Evolutionary conservation across 2,113 vertebrate species (phyloP), one percentile per base, ranked within the genome.

Genomic region (Cairina moschata): DNA sequence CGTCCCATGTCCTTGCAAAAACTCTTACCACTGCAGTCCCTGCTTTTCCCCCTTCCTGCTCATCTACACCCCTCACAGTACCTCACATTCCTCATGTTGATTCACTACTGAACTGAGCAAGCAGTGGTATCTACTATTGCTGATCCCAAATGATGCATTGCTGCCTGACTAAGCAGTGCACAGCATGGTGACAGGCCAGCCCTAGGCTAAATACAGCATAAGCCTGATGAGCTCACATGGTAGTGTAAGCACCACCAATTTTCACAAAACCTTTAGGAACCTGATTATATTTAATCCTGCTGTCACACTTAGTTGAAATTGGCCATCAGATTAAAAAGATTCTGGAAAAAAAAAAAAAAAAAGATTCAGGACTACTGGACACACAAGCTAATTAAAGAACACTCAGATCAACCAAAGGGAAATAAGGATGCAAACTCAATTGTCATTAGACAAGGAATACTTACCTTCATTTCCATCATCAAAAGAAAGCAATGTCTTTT

Each of bases 121-220:
- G 31, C 9, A 12, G 5, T 80, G 11, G 11, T 56, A 10, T 32
- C 31, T 32, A 5, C 21, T 69, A 3, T 5, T 60, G 17, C 38
- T 40, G 20, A 2, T 55, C 42, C 59, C 23, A 55, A 17, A 55
- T 4, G 8, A 4, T n/a, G 28, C 10, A 3, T n/a, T 55, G 31
- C n/a, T 86, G 36, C 36, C 36, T 42, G 46, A 46, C 7, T 31
- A 25, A 11, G 36, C 42, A 65, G 31, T 5, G 28, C 17, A 20
- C 6, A 17, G 31, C 34, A 36, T 0, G 3, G 15, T 13, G 40
- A 50, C 17, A 18, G 20, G 8, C 29, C 38, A 0, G 0, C 14
- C 31, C 18, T 38, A 22, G n/a, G 17, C 17, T 14, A n/a, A 21
- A 20, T 8, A 48, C 13, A 38, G 44, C 28, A 6, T 18, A 32